Evolutionary conservation across 2,113 vertebrate species (phyloP).

Genomic region (Tichodroma muraria): DNA sequence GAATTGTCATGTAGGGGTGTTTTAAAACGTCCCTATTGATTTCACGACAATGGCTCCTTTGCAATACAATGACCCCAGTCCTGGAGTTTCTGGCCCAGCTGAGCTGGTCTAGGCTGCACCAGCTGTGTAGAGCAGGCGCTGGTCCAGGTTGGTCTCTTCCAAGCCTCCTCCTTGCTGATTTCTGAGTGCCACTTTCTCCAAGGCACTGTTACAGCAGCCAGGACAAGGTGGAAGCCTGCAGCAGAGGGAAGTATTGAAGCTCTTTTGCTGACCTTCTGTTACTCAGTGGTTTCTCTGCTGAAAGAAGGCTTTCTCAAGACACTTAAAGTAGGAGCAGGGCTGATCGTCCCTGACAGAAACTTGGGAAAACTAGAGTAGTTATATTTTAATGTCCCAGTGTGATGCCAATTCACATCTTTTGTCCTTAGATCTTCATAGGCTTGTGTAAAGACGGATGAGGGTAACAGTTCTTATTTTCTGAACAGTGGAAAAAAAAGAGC

Average conservation of each 20-base stretch:
- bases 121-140: neutral
- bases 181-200: neutral
- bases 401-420: neutral
- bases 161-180: neutral
- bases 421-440: neutral
- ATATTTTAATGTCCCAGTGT: neutral
- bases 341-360: neutral
- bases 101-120: neutral
- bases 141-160: neutral
- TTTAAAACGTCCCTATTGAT: constrained; percentile 3
- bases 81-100: neutral
- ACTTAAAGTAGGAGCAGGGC: neutral
- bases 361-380: neutral
- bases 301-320: neutral
- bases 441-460: neutral
- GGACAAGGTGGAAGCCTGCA: neutral
- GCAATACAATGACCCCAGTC: neutral
- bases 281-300: neutral
- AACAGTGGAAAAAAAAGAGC: no score
- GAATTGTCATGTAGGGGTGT: constrained; percentile 60
- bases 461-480: neutral
- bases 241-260: neutral
- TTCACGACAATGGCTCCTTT: constrained; percentile 9
- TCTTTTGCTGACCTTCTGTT: neutral
- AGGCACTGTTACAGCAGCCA: neutral